Percentiles rank a stretch among this genome's conserved stretches.
Conservation (phyloP, 2,888 invertebrate species). For the Calameuta filiformis region DNA sequence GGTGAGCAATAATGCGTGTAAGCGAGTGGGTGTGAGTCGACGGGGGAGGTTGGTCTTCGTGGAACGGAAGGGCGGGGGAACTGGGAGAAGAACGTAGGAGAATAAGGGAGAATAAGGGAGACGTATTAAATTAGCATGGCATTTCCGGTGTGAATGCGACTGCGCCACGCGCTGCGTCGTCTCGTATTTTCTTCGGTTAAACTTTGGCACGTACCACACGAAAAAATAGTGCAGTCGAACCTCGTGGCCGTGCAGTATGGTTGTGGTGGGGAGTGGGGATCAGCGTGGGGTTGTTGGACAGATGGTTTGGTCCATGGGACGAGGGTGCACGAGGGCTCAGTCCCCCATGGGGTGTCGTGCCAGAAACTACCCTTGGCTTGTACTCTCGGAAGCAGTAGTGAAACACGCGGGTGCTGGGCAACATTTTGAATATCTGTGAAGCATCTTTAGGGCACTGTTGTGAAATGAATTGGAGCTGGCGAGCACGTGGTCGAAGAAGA, state of each 20-base stretch:
- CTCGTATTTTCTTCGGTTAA: neutral
- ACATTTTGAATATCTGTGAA: neutral
- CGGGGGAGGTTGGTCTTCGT: slow-evolving; percentile 12
- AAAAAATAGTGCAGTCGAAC: neutral
- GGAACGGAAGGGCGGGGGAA: slow-evolving; percentile 21
- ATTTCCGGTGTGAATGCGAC: slow-evolving; percentile 29
- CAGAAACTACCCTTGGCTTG: slow-evolving; percentile 55
- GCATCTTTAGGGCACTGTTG: neutral
- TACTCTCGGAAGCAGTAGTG: neutral
- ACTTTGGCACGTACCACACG: slow-evolving; percentile 3
- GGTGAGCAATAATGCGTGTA: neutral
- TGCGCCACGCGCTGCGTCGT: slow-evolving; percentile 4
- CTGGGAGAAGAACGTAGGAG: slow-evolving; percentile 18
- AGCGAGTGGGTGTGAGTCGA: slow-evolving; percentile 11
- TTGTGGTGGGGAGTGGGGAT: slow-evolving; percentile 14
- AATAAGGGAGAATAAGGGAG: slow-evolving; percentile 13
- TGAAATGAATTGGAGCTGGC: neutral
- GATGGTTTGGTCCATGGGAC: slow-evolving; percentile 62
- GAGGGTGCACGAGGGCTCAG: slow-evolving; percentile 46
- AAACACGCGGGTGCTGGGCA: neutral
- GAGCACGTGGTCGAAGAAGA: neutral
- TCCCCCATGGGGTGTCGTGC: slow-evolving; percentile 60
- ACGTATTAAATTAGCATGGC: slow-evolving; percentile 39
- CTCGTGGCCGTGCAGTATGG: neutral
- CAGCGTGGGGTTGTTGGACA: slow-evolving; percentile 44